Base-by-base conservation (phyloP, 2,797 vertebrate species). In the Amazonetta brasiliensis region DNA sequence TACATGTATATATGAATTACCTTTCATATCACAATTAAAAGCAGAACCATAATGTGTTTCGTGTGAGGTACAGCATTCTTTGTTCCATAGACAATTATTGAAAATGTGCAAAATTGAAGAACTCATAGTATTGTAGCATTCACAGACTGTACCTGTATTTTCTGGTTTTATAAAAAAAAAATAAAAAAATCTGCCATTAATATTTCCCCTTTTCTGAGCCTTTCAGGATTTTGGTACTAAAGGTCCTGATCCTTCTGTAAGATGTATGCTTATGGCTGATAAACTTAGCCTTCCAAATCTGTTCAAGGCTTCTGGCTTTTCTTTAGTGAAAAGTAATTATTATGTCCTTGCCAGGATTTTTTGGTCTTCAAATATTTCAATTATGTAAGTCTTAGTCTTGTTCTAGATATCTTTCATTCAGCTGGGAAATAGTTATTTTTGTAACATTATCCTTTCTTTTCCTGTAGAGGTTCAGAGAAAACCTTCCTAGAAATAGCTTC, bases 201-300 rank as follows among this genome's bases (percentile, higher is more conserved):
- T 9, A 52, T 91, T 88, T 88, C 30, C 39, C 28, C 22, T 84
- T 88, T 89, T 25, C 69, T 76, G 79, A 94, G 89, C 28, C 67
- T 84, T 50, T 76, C 74, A 78, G 85, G 59, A 86, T 78, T 93
- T 91, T 78, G 6, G 6, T 76, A 35, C 30, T 75, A 80, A 89
- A 80, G 48, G 75, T 92, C 89, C 87, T 90, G 76, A 89, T 82
- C 60, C 28, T 90, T 30, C 46, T 85, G 30, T 75, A 89, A 89
- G 63, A 89, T n/a, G 13, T 48, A 68, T 84, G 54, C 82, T 90
- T 39, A 72, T 31, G 78, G 23, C 58, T 85, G 64, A 73, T 94
- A 87, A 85, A 93, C 37, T 78, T 84, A 88, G 79, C 58, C 39
- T 90, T 73, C 46, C 25, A 78, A 92, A 93, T 91, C 58, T 85